Evolutionary conservation across 2,888 invertebrate genomes (phyloP).

Genomic region (Trypoxylon attenuatum): DNA sequence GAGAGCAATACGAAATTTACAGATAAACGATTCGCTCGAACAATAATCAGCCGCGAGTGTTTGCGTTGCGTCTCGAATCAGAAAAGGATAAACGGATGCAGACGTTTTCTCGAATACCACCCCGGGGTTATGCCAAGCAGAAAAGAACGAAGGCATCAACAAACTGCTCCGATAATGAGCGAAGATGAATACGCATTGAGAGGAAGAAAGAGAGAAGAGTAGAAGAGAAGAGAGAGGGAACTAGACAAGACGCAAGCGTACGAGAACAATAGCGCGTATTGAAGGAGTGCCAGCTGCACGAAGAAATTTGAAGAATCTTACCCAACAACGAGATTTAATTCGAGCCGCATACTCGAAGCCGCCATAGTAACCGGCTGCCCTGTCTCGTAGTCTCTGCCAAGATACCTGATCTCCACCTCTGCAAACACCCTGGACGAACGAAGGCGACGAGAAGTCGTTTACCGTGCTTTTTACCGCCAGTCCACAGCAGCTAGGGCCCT

Average conservation of each 20-base stretch:
- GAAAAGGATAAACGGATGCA: neutral
- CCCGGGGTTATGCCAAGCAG: neutral
- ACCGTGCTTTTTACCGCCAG: slow-evolving; percentile 26
- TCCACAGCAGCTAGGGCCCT: slow-evolving; percentile 17
- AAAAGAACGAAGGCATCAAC: neutral
- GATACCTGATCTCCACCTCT: slow-evolving; percentile 17
- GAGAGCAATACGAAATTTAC: slow-evolving; percentile 2
- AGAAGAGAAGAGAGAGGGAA: neutral
- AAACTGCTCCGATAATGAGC: neutral
- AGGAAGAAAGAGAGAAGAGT: neutral
- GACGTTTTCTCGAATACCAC: neutral
- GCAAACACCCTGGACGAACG: neutral
- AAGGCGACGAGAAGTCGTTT: slow-evolving; percentile 18
- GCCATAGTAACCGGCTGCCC: slow-evolving; percentile 29
- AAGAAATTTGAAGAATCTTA: slow-evolving; percentile 26
- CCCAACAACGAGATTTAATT: slow-evolving; percentile 30
- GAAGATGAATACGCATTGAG: neutral
- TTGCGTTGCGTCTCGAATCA: neutral
- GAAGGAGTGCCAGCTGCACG: slow-evolving; percentile 31
- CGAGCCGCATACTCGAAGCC: slow-evolving; percentile 19
- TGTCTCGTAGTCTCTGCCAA: slow-evolving; percentile 35
- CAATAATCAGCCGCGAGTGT: neutral
- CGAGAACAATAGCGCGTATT: slow-evolving; percentile 5
- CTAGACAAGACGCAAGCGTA: neutral
- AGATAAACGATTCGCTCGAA: slow-evolving; percentile 1